phyloP scores from a whole-genome alignment of 2,797 vertebrate species.

The Crenichthys baileyi region DNA sequence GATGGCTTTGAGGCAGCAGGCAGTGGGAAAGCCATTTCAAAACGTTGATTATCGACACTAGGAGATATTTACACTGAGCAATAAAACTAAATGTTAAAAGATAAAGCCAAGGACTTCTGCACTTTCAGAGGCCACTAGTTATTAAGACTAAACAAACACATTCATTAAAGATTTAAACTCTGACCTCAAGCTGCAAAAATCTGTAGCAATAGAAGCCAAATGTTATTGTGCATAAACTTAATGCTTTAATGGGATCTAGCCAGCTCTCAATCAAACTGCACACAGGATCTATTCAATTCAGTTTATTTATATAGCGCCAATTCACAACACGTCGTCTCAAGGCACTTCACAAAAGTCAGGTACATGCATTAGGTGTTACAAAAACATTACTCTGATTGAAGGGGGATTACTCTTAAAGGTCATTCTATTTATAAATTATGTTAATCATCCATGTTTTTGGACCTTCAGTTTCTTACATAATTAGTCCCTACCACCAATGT shows the following conservation, averaged over 20 bases:
- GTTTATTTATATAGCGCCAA: too few species aligned
- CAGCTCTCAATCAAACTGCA: background rate
- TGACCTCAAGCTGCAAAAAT: conserved; percentile 19
- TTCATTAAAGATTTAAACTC: background rate
- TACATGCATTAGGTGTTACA: too few species aligned
- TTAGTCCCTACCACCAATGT: too few species aligned
- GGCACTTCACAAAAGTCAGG: too few species aligned
- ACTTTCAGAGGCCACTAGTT: background rate
- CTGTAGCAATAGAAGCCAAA: conserved; percentile 15
- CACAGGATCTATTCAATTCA: background rate
- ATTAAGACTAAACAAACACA: background rate
- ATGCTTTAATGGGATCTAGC: background rate
- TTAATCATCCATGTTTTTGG: too few species aligned
- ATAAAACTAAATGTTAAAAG: conserved; percentile 10
- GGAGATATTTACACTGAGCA: background rate
- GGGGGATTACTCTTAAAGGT: too few species aligned
- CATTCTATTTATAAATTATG: too few species aligned
- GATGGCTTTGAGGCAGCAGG: conserved; percentile 2
- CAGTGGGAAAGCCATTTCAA: background rate
- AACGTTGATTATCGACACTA: conserved; percentile 17
- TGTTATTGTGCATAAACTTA: conserved; percentile 12
- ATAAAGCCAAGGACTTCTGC: conserved; percentile 10
- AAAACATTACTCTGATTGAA: too few species aligned
- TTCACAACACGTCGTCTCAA: too few species aligned
- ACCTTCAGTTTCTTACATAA: too few species aligned